A percentile compares a stretch with the other conserved stretches of the same genome.
Conservation (phyloP, 2,888 invertebrate genomes). For the Noctua janthe region DNA sequence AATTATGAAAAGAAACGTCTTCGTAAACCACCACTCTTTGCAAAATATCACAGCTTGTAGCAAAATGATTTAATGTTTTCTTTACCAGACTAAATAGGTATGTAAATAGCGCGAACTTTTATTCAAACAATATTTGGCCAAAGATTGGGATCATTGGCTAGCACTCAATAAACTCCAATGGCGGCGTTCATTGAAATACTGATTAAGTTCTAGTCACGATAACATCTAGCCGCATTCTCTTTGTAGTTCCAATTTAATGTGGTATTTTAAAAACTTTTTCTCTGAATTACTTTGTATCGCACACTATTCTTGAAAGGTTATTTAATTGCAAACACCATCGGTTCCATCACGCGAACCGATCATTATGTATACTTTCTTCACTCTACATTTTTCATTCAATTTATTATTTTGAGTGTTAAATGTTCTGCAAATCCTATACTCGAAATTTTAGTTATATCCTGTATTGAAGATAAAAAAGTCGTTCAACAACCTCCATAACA, state of each 20-base stretch:
- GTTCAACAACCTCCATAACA: conserved; percentile 31
- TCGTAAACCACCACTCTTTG: not conserved
- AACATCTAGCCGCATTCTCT: conserved; percentile 51
- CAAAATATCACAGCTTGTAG: not conserved
- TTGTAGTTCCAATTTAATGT: conserved; percentile 40
- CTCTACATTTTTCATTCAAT: conserved; percentile 17
- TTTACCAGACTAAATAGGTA: conserved; percentile 18
- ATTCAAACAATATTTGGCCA: conserved; percentile 55
- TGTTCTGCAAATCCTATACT: conserved; percentile 28
- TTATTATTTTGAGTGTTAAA: conserved; percentile 30
- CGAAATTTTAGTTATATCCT: conserved; percentile 36
- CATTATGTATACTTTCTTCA: conserved; percentile 33
- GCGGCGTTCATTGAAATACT: conserved; percentile 57
- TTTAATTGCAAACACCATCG: conserved; percentile 62
- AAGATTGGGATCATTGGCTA: conserved; percentile 46
- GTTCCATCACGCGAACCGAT: conserved; percentile 61
- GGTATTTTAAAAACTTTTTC: conserved; percentile 55
- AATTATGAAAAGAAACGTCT: not conserved
- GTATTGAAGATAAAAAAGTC: conserved; percentile 19
- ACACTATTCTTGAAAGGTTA: conserved; percentile 51
- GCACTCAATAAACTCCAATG: conserved; percentile 57
- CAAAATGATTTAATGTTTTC: not conserved
- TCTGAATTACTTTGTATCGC: conserved; percentile 57
- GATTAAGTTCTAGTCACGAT: conserved; percentile 62
- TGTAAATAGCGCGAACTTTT: conserved; percentile 42